Percentiles rank a stretch among this genome's conserved stretches.
Conservation (phyloP, 2,797 vertebrate species). For the Ctenopoma kingsleyae region DNA sequence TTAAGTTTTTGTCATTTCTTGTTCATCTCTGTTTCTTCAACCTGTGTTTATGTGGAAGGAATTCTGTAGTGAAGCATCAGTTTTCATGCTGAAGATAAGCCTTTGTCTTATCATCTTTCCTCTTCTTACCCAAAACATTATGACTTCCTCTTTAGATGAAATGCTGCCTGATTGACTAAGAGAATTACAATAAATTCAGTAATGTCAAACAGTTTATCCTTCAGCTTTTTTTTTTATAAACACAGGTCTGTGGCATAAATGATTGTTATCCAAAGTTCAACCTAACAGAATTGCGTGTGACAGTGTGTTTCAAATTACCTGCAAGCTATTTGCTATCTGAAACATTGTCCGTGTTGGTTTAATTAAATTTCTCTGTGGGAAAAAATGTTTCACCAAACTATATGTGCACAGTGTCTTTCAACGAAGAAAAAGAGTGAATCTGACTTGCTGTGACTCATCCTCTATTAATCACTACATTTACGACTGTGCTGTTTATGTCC, state of each 20-base stretch:
- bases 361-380: constrained; percentile 3
- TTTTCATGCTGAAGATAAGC: neutral
- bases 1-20: constrained; percentile 6
- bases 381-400: constrained; percentile 3
- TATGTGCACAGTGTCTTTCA: constrained; percentile 14
- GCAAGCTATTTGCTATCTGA: constrained; percentile 11
- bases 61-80: neutral
- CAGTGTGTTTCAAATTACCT: constrained; percentile 1
- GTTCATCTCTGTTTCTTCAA: constrained; percentile 4
- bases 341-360: neutral
- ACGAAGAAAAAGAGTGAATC: constrained; percentile 4
- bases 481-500: constrained; percentile 28
- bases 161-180: neutral
- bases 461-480: constrained; percentile 52
- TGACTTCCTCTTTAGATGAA: neutral
- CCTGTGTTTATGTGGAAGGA: constrained; percentile 1
- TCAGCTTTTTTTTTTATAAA: neutral
- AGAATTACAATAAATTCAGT: neutral
- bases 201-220: neutral
- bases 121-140: neutral
- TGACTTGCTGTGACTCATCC: constrained; percentile 46
- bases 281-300: neutral
- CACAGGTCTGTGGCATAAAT: neutral
- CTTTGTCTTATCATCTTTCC: no score
- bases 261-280: neutral